phyloP scores from a whole-genome alignment of 2,113 vertebrate species.

The Sturnira hondurensis region DNA sequence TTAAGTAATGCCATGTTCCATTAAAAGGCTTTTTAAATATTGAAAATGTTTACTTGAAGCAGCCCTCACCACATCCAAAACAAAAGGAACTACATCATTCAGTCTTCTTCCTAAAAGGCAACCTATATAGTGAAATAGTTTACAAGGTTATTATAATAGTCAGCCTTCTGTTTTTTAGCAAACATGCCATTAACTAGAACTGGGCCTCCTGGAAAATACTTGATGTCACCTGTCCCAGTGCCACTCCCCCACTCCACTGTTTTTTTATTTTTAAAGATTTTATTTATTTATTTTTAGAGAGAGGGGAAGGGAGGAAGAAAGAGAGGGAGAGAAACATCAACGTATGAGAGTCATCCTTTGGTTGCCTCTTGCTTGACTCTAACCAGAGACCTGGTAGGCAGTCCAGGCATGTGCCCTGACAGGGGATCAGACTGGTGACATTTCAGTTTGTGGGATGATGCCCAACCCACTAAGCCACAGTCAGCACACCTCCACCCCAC shows the following conservation, averaged over 20 bases:
- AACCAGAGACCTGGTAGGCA: too few species aligned
- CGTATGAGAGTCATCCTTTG: too few species aligned
- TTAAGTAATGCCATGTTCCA: not conserved
- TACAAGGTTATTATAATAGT: not conserved
- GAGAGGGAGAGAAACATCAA: too few species aligned
- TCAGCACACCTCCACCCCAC: not conserved
- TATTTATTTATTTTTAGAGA: too few species aligned
- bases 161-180: not conserved
- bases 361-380: too few species aligned
- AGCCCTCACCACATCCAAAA: not conserved
- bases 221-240: not conserved
- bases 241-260: not conserved
- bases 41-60: not conserved
- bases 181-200: not conserved
- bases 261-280: not conserved
- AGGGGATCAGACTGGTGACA: too few species aligned
- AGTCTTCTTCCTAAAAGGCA: conserved; percentile 7
- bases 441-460: too few species aligned
- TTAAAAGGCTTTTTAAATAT: not conserved
- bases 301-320: too few species aligned
- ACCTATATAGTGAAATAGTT: not conserved
- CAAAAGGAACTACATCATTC: not conserved
- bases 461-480: too few species aligned
- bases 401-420: too few species aligned
- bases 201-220: not conserved